Base-by-base conservation (phyloP, 2,113 vertebrate species). In the Spermophilus dauricus region DNA sequence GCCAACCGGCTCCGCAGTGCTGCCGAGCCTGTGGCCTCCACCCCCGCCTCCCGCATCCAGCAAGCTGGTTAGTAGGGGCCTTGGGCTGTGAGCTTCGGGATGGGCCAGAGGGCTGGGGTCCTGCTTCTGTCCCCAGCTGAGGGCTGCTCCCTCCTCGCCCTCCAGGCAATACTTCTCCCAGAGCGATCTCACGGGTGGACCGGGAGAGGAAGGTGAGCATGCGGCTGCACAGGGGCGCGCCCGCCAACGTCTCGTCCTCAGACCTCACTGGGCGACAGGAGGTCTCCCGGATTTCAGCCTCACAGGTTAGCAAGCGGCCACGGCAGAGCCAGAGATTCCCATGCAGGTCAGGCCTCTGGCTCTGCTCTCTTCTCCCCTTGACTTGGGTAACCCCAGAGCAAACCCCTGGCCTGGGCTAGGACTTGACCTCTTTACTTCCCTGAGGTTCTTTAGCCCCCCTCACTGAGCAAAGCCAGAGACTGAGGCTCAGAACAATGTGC, bases 121-220 rank as follows among this genome's bases (percentile, higher is more conserved):
- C 48, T 22, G 37, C 37, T 7, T 1, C 2, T 7, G 10, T 37
- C 39, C 53, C 39, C 51, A 24, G 6, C 84, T 51, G 8, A 56
- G 61, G 12, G 4, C 0, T 2, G 24, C 78, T 63, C 32, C 56
- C 39, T 18, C 0, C 17, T 95, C 6, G 32, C 72, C 72, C n/a
- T 95, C 0, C 69, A 99, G 99, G 99, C 95, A 99, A 99, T 98
- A 99, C 99, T 0, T 99, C 99, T 86, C 99, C 99, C 91, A 99
- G 99, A 97, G 99, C 99, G n/a, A 99, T 99, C 98, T 99, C 99
- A 56, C 99, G 99, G 97, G 99, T 99, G 75, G 99, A 99, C 99
- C 99, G 99, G 96, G 99, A 99, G 98, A 99, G 99, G 98, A 99
- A 99, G 97, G 99, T 99, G 98, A 99, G 99, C 99, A 99, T 99